Conservation (phyloP, 2,888 invertebrate species). For the Sturmia bella region DNA sequence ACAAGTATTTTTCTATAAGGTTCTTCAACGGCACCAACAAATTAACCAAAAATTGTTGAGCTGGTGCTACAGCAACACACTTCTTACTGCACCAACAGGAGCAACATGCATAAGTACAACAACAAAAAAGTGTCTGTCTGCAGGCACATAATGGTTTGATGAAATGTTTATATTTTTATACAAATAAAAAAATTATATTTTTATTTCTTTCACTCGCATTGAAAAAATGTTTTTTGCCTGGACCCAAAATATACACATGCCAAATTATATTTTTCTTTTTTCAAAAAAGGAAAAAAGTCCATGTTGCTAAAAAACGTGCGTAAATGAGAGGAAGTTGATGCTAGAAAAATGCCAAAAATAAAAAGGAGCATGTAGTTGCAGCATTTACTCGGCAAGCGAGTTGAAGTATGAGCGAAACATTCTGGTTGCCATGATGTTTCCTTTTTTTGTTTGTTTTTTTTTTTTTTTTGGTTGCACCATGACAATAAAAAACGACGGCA, state of each 20-base stretch:
- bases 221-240: conserved; percentile 33
- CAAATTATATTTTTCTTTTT: conserved; percentile 39
- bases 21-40: conserved; percentile 59
- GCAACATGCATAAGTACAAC: conserved; percentile 14
- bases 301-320: conserved; percentile 48
- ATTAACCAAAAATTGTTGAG: conserved; percentile 54
- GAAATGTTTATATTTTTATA: background rate
- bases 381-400: too few relatives aligned
- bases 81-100: conserved; percentile 30
- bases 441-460: background rate
- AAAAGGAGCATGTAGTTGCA: conserved; percentile 8
- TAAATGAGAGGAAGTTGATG: conserved; percentile 60
- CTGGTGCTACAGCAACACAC: conserved; percentile 47
- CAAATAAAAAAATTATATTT: conserved; percentile 16
- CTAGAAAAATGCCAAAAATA: conserved; percentile 37
- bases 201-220: conserved; percentile 43
- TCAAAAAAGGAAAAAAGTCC: background rate
- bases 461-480: conserved; percentile 1
- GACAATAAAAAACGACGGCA: conserved; percentile 27
- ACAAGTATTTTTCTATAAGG: conserved; percentile 17
- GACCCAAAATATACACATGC: conserved; percentile 24
- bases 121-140: conserved; percentile 40
- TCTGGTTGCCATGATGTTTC: conserved; percentile 31
- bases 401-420: conserved; percentile 13
- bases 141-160: conserved; percentile 26